phyloP scores from a whole-genome alignment of 2,113 vertebrate genomes.

The Lates calcarifer region DNA sequence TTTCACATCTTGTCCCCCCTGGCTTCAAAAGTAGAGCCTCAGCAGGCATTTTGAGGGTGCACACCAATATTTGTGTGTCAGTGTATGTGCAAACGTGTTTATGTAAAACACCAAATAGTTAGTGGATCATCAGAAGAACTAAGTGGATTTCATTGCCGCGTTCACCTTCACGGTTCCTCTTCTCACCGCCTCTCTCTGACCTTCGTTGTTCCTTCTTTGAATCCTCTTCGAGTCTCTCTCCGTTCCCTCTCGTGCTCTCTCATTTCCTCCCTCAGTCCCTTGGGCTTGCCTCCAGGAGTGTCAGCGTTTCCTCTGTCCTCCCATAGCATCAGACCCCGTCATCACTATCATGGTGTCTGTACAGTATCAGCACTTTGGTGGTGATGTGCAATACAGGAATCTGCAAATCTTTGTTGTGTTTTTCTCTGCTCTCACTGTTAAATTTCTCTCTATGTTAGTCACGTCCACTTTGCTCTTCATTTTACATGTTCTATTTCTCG shows the following conservation, averaged over 20 bases:
- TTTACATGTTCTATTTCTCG: neutral
- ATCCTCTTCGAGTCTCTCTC: slow-evolving; percentile 20
- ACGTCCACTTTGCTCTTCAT: neutral
- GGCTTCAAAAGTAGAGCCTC: slow-evolving; percentile 48
- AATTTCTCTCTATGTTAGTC: neutral
- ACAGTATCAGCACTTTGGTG: slow-evolving; percentile 45
- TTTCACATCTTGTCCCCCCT: slow-evolving; percentile 62
- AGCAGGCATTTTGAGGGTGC: slow-evolving; percentile 5
- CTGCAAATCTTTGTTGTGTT: neutral
- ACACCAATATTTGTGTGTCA: slow-evolving; percentile 16
- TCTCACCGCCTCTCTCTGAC: slow-evolving; percentile 44
- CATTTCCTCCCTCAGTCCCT: slow-evolving; percentile 36
- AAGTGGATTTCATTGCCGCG: slow-evolving; percentile 14
- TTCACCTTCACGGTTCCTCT: slow-evolving; percentile 52
- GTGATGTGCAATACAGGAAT: slow-evolving; percentile 15
- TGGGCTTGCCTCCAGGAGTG: slow-evolving; percentile 32
- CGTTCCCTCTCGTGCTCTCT: slow-evolving; percentile 33
- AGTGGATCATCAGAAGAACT: neutral
- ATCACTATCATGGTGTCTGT: slow-evolving; percentile 34
- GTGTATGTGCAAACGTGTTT: slow-evolving; percentile 10
- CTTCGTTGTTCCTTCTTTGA: slow-evolving; percentile 47
- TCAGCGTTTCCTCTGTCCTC: slow-evolving; percentile 65
- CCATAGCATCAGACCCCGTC: slow-evolving; percentile 35
- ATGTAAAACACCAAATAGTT: slow-evolving; percentile 5
- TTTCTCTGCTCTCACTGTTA: neutral